These are phyloP conservation scores for Potorous gilbertii DNA, from an alignment of 2,797 vertebrate genomes.

Conservation along the genomic window DNA sequence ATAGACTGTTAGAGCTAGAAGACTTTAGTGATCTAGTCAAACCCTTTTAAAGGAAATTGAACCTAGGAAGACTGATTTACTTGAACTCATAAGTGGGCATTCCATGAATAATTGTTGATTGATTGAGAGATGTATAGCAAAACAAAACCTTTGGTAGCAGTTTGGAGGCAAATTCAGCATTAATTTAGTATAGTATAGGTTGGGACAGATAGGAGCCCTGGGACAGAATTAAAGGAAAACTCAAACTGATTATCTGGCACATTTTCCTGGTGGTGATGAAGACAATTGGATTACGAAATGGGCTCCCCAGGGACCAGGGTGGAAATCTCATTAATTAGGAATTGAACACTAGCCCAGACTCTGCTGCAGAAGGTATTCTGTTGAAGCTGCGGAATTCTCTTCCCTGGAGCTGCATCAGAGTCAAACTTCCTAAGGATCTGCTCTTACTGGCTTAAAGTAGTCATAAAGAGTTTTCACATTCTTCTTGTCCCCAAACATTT, in stretches of 20 bases:
- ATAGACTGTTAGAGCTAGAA: neutral
- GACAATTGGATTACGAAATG: neutral
- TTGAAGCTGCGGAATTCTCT: neutral
- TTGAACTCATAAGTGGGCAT: neutral
- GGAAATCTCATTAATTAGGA: constrained; percentile 8
- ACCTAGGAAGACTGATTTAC: neutral
- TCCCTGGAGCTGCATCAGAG: neutral
- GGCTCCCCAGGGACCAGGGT: neutral
- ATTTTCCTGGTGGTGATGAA: neutral
- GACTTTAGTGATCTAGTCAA: neutral
- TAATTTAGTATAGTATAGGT: neutral
- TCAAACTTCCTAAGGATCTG: neutral
- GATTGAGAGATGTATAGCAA: neutral
- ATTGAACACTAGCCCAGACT: neutral
- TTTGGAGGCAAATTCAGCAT: neutral
- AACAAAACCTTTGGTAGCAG: neutral
- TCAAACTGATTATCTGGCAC: constrained; percentile 1
- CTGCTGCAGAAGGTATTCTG: neutral
- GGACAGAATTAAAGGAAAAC: constrained; percentile 6
- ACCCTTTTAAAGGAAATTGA: neutral
- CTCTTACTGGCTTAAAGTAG: neutral
- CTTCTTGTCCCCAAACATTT: neutral
- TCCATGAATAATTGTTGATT: neutral
- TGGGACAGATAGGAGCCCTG: neutral
- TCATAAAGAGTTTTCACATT: neutral